These are phyloP conservation scores for Hipparchia sbordonii DNA, from an alignment of 2,888 invertebrate species.

Conservation along the genomic window DNA sequence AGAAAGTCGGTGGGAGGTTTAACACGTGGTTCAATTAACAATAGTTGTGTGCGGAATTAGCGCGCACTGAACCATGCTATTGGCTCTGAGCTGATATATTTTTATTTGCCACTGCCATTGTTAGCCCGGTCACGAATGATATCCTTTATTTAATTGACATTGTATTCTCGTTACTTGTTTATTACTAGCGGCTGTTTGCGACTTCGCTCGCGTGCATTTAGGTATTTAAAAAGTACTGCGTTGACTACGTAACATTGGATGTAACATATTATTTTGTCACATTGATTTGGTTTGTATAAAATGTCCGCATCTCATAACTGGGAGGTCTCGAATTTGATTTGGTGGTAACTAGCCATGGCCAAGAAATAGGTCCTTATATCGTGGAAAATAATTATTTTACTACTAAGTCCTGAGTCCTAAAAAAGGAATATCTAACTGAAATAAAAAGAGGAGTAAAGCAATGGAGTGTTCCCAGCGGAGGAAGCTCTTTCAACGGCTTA, in stretches of 20 bases:
- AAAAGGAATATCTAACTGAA: background rate
- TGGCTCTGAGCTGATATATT: constrained; percentile 13
- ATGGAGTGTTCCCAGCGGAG: constrained; percentile 12
- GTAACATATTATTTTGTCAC: no score
- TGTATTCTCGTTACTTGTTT: background rate
- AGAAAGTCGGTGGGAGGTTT: background rate
- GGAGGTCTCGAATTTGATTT: no score
- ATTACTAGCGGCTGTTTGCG: no score
- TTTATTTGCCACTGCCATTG: constrained; percentile 20
- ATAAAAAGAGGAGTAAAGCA: constrained; percentile 3
- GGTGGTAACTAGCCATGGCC: no score
- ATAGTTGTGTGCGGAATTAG: constrained; percentile 1
- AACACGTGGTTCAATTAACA: constrained; percentile 14
- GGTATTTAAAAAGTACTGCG: no score
- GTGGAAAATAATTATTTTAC: no score
- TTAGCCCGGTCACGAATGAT: background rate
- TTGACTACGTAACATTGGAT: no score
- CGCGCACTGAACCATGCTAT: constrained; percentile 10
- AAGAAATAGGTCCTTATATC: no score
- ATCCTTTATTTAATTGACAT: background rate
- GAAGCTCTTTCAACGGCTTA: constrained; percentile 33
- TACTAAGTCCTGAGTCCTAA: no score
- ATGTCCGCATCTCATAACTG: no score
- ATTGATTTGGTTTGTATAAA: no score
- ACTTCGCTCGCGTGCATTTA: no score